phyloP scores from a whole-genome alignment of 2,113 vertebrate genomes.

The Gyps fulvus region DNA sequence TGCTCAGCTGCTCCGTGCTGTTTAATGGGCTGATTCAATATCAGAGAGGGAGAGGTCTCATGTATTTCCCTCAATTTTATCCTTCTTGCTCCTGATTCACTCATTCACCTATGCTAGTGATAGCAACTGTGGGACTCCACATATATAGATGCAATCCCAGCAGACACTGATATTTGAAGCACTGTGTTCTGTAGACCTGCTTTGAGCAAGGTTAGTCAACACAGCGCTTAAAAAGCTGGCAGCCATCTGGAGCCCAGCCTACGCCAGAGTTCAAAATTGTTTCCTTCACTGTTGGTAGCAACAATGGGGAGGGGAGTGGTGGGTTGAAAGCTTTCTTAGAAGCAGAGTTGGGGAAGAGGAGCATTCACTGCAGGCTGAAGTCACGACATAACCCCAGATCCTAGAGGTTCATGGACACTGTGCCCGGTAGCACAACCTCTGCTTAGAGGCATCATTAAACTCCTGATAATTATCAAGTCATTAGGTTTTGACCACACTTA shows the following conservation, averaged over 20 bases:
- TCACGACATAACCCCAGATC: not conserved
- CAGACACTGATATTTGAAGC: conserved; percentile 58
- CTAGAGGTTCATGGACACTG: not conserved
- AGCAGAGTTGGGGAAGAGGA: not conserved
- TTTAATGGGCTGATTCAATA: conserved; percentile 25
- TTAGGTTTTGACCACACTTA: conserved; percentile 55
- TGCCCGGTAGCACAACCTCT: not conserved
- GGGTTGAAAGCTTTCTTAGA: conserved; percentile 25
- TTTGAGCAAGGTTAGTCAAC: conserved; percentile 62
- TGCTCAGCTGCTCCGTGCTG: conserved; percentile 19
- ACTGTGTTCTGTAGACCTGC: conserved; percentile 48
- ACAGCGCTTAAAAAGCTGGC: conserved; percentile 46
- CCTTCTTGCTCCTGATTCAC: conserved; percentile 17
- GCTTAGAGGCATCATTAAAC: conserved; percentile 53
- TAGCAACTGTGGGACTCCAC: conserved; percentile 28
- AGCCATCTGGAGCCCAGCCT: conserved; percentile 60
- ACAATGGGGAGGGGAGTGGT: not conserved
- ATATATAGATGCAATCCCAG: conserved; percentile 48
- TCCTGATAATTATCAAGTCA: conserved; percentile 33
- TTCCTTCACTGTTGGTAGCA: conserved; percentile 56
- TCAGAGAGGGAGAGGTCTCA: not conserved
- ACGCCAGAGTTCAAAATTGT: conserved; percentile 56
- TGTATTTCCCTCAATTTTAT: conserved; percentile 27
- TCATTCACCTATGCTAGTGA: not conserved
- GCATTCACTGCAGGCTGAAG: conserved; percentile 41